Evolutionary conservation across 2,797 vertebrate species (phyloP).

Genomic region (Phataginus tetradactyla): DNA sequence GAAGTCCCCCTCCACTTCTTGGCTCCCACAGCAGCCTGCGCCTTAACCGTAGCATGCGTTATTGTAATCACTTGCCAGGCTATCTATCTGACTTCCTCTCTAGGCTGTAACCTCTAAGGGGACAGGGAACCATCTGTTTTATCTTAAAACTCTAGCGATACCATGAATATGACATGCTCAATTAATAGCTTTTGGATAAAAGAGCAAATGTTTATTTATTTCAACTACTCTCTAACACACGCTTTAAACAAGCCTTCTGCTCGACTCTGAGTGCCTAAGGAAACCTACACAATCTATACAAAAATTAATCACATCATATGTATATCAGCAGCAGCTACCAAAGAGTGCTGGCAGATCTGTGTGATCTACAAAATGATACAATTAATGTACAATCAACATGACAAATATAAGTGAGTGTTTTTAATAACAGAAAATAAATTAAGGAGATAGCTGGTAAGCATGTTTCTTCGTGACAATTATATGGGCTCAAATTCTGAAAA

Average conservation of each 20-base stretch:
- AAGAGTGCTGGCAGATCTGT: not conserved
- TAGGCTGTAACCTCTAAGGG: not conserved
- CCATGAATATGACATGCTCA: not conserved
- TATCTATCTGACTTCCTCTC: too few relatives aligned
- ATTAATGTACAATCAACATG: not conserved
- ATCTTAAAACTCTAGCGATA: not conserved
- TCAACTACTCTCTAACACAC: not conserved
- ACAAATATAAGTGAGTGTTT: not conserved
- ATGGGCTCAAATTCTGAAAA: not conserved
- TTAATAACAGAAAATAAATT: not conserved
- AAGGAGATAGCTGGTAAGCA: not conserved
- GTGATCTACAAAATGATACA: not conserved
- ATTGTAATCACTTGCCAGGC: not conserved
- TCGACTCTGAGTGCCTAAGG: not conserved
- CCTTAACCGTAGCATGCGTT: not conserved
- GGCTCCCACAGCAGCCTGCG: fast-evolving
- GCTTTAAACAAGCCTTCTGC: not conserved
- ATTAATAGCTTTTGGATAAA: not conserved
- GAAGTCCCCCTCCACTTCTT: not conserved
- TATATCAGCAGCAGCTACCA: not conserved
- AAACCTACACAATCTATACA: not conserved
- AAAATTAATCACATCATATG: not conserved
- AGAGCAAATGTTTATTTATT: not conserved
- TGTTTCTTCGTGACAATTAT: not conserved
- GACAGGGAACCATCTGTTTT: not conserved